Percentiles rank a stretch among this genome's conserved stretches.
Evolutionary conservation across 2,888 invertebrate genomes (phyloP).

Genomic region (Cheilosia variabilis): DNA sequence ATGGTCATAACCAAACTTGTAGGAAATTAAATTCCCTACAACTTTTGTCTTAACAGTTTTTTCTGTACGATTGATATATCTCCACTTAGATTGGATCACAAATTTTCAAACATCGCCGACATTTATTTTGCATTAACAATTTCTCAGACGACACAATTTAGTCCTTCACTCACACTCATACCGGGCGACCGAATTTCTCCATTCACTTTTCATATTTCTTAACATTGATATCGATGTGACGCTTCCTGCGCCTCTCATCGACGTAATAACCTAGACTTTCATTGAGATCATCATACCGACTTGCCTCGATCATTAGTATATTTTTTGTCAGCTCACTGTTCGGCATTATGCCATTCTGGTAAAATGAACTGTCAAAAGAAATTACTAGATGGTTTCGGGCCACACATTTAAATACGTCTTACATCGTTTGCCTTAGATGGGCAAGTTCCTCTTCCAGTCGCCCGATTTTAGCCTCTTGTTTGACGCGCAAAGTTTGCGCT

Average conservation of each 20-base stretch:
- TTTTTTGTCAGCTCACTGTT: slow-evolving; percentile 42
- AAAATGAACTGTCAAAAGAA: slow-evolving; percentile 67
- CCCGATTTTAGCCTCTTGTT: slow-evolving; percentile 80
- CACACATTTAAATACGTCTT: slow-evolving; percentile 53
- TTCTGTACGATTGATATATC: no score
- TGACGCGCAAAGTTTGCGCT: slow-evolving; percentile 78
- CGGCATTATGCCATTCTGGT: slow-evolving; percentile 72
- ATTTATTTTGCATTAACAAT: background rate
- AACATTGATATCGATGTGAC: slow-evolving; percentile 78
- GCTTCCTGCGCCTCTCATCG: slow-evolving; percentile 78
- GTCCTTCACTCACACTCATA: no score
- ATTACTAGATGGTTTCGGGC: background rate
- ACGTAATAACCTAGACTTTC: slow-evolving; percentile 77
- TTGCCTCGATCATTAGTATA: slow-evolving; percentile 59
- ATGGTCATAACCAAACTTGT: no score
- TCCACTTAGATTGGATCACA: no score
- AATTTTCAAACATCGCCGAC: background rate
- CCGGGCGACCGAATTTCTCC: no score
- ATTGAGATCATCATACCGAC: slow-evolving; percentile 60
- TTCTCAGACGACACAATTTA: background rate
- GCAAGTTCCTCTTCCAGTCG: slow-evolving; percentile 78
- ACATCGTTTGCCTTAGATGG: slow-evolving; percentile 80
- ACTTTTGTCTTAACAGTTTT: no score
- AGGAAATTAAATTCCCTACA: no score
- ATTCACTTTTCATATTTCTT: slow-evolving; percentile 78